A percentile compares a stretch with the other conserved stretches of the same genome.
These are phyloP conservation scores for Oxyteleia sp. DNA, from an alignment of 2,888 invertebrate species.

Conservation along the genomic window DNA sequence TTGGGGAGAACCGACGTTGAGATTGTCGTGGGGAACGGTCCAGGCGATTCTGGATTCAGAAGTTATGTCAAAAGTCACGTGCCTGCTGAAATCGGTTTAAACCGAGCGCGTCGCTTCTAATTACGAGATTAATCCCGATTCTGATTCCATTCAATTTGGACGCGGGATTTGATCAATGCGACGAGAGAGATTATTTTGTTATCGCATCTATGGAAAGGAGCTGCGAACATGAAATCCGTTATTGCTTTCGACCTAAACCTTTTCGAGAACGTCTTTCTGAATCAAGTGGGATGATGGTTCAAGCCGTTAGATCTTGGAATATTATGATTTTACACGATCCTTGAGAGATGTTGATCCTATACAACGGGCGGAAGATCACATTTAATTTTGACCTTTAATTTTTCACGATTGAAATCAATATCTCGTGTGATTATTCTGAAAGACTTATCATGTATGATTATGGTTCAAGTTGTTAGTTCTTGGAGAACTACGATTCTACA, in stretches of 20 bases:
- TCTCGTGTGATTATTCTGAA: no score
- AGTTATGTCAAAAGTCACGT: constrained; percentile 67
- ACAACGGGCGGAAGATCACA: no score
- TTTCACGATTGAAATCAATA: no score
- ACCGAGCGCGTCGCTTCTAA: constrained; percentile 62
- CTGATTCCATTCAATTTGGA: constrained; percentile 62
- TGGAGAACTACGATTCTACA: no score
- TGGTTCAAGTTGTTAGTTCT: no score
- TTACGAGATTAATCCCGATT: constrained; percentile 61
- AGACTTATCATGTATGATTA: no score
- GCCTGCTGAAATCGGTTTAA: constrained; percentile 57
- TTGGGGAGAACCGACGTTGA: constrained; percentile 12
- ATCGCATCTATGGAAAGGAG: constrained; percentile 44
- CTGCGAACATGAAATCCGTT: constrained; percentile 20
- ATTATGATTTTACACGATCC: neutral
- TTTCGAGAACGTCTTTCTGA: neutral
- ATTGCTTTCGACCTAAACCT: constrained; percentile 18
- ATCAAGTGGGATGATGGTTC: neutral
- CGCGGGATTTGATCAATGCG: constrained; percentile 46
- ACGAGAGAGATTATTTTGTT: constrained; percentile 53
- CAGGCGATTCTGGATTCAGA: constrained; percentile 24
- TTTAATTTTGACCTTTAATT: no score
- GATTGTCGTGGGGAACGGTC: constrained; percentile 31
- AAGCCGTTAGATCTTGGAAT: neutral
- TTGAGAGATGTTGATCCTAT: no score